Evolutionary conservation across 2,113 vertebrate genomes (phyloP).

Genomic region (Cebidichthys violaceus): DNA sequence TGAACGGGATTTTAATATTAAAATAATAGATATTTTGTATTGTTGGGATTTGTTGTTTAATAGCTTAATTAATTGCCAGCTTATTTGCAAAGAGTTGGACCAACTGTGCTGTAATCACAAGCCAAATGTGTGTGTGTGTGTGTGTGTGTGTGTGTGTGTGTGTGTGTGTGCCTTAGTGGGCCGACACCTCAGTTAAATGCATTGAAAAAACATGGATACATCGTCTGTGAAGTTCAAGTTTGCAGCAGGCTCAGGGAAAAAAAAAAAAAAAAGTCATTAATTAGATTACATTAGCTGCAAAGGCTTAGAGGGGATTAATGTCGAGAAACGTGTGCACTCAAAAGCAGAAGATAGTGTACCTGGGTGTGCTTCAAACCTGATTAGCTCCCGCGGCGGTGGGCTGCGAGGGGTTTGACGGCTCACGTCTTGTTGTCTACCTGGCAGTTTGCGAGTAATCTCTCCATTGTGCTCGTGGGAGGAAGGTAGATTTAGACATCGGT

Average conservation of each 20-base stretch:
- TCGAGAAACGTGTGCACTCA: slow-evolving; percentile 71
- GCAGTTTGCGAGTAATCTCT: slow-evolving; percentile 79
- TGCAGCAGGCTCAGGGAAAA: slow-evolving; percentile 49
- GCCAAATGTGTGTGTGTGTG: not conserved
- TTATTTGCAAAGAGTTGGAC: not conserved
- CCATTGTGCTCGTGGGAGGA: slow-evolving; percentile 74
- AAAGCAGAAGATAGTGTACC: slow-evolving; percentile 80
- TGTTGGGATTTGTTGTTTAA: slow-evolving; percentile 1
- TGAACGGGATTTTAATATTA: not conserved
- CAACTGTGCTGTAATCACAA: not conserved
- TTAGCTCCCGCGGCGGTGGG: slow-evolving; percentile 65
- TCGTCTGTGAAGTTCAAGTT: slow-evolving; percentile 46
- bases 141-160: slow-evolving; percentile 12
- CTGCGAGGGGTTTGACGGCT: slow-evolving; percentile 61
- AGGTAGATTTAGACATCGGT: slow-evolving; percentile 78
- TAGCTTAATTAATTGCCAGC: not conserved
- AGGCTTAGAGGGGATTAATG: slow-evolving; percentile 83
- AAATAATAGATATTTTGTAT: not conserved
- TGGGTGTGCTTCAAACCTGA: slow-evolving; percentile 78
- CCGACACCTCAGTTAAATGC: not conserved
- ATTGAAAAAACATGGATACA: slow-evolving; percentile 14
- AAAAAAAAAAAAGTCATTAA: slow-evolving; percentile 77
- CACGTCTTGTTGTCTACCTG: slow-evolving; percentile 80
- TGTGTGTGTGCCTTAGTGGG: not conserved
- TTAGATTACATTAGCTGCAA: slow-evolving; percentile 84